Percentiles rank a stretch among this genome's conserved stretches.
These are phyloP conservation scores for Ormyrus pomaceus DNA, from an alignment of 2,888 invertebrate genomes.

Conservation along the genomic window DNA sequence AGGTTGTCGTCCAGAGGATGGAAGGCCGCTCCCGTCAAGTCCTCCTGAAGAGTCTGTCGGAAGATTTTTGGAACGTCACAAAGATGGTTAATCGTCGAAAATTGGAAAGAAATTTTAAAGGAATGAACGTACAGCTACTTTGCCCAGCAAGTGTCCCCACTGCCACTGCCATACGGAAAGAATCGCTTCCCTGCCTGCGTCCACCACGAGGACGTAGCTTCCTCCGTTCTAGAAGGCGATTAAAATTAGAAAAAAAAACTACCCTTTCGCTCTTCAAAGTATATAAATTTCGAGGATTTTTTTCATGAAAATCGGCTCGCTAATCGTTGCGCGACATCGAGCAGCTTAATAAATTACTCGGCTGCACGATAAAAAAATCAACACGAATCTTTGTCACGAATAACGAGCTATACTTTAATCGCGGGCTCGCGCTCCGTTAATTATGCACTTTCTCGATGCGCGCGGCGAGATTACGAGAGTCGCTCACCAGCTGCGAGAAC, in stretches of 20 bases:
- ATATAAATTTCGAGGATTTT: too few species aligned
- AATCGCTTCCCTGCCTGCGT: conserved; percentile 92
- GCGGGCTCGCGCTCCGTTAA: too few species aligned
- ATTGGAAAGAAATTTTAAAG: neutral
- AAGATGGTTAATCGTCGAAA: neutral
- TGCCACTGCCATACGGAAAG: conserved; percentile 97
- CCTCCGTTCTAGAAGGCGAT: conserved; percentile 85
- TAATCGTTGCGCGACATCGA: too few species aligned
- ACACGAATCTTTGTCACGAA: too few species aligned
- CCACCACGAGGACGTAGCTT: conserved; percentile 92
- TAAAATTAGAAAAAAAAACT: neutral
- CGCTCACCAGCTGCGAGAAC: conserved; percentile 87
- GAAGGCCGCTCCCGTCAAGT: conserved; percentile 91
- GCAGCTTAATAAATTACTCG: too few species aligned
- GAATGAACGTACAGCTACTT: conserved; percentile 88
- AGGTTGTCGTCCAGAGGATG: conserved; percentile 94
- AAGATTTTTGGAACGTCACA: neutral
- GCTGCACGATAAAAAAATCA: too few species aligned
- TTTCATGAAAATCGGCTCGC: too few species aligned
- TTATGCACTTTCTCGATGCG: too few species aligned
- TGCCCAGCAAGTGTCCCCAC: conserved; percentile 93
- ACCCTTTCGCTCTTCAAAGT: too few species aligned
- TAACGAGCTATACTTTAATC: too few species aligned
- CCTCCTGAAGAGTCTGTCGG: conserved; percentile 90
- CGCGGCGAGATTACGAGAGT: too few species aligned